Evolutionary conservation across 1,140 invertebrate species (phyloP).

Genomic region (Leptopilina clavipes): DNA sequence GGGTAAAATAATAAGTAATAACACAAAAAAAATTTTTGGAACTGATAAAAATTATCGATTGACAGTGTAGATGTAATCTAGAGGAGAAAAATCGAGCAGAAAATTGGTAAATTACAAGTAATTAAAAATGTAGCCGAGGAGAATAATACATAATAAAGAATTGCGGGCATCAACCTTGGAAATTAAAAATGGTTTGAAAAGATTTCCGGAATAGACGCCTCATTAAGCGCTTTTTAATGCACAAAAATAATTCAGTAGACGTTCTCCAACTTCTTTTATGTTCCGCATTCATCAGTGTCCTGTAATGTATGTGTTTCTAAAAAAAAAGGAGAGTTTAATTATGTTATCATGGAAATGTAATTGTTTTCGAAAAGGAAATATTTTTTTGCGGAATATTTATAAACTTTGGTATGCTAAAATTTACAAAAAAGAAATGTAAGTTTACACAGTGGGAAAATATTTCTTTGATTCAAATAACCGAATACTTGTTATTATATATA

Average conservation of each 20-base stretch:
- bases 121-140: not conserved
- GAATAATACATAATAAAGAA: no score
- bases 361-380: no score
- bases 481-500: no score
- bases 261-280: slow-evolving; percentile 10
- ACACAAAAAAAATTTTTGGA: no score
- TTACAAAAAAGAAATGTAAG: no score
- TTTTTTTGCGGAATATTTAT: no score
- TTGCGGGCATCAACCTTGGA: not conserved
- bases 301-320: slow-evolving; percentile 3
- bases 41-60: no score
- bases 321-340: not conserved
- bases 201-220: not conserved
- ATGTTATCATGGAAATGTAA: not conserved
- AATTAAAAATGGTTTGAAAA: not conserved
- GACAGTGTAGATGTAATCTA: no score
- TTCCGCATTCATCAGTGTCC: not conserved
- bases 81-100: no score
- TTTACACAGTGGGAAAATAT: no score
- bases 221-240: slow-evolving; percentile 1
- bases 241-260: not conserved
- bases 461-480: no score
- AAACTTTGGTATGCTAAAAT: not conserved
- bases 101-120: not conserved
- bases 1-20: no score